phyloP scores from a whole-genome alignment of 1,140 invertebrate genomes.

The Protaetia brevitarsis region DNA sequence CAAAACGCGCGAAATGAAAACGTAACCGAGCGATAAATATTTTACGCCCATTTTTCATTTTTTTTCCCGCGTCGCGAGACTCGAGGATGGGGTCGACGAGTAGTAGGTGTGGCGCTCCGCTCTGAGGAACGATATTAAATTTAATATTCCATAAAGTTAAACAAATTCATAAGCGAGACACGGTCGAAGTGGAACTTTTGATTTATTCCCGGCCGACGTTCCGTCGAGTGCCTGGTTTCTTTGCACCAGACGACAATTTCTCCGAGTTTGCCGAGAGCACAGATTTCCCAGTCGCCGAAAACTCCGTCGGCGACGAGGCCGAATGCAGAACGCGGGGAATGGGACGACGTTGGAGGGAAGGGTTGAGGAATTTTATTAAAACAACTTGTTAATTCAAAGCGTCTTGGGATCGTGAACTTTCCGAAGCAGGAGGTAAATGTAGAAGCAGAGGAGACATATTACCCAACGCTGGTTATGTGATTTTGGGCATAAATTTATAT shows the following conservation, averaged over 20 bases:
- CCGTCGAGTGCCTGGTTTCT: slow-evolving; percentile 32
- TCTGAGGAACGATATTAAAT: slow-evolving; percentile 34
- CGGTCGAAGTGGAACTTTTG: slow-evolving; percentile 40
- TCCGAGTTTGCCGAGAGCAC: not conserved
- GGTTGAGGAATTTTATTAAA: slow-evolving; percentile 45
- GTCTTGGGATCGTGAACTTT: slow-evolving; percentile 43
- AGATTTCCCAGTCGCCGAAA: slow-evolving; percentile 2
- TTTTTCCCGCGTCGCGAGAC: no score
- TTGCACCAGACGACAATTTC: slow-evolving; percentile 34
- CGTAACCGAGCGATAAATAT: no score
- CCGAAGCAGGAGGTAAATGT: not conserved
- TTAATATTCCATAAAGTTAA: slow-evolving; percentile 44
- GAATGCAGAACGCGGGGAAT: not conserved
- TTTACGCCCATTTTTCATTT: no score
- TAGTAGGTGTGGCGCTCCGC: no score
- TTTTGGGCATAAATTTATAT: no score
- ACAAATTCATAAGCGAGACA: slow-evolving; percentile 44
- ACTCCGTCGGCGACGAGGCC: not conserved
- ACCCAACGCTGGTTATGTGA: no score
- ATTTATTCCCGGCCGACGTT: slow-evolving; percentile 42
- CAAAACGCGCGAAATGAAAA: no score
- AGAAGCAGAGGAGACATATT: slow-evolving; percentile 29
- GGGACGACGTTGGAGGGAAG: no score
- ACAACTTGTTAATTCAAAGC: slow-evolving; percentile 49
- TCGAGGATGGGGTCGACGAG: no score